Base-by-base conservation (phyloP, 30 jellyfish, hydroid and myxozoan species). In the Nemopilema nomurai region DNA sequence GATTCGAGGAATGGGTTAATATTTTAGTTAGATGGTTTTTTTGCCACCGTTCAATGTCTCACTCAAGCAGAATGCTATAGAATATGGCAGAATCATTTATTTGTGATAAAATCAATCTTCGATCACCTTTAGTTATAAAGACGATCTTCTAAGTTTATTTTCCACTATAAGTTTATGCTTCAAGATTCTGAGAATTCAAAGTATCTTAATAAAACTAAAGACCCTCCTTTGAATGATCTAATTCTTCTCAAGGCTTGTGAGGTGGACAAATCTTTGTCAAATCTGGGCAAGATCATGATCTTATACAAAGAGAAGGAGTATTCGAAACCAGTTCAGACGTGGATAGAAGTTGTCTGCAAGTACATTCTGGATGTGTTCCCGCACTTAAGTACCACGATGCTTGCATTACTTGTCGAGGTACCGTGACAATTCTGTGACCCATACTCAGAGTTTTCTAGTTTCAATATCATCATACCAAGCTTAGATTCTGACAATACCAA, bases 261-360 rank as follows among this genome's bases (percentile, higher is more conserved):
- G 31, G 69, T 79, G 21, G 92, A 90, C 89, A 77, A 84, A 32
- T 86, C 96, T 19, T 77, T 95, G 30, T 66, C 87, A 27, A 96
- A 95, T 69, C 92, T 95, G 7, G 97, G 97, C 53, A 79, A 80
- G 41, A 74, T 95, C 72, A 90, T 95, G 94, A 63, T 67, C n/a
- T 73, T 95, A 86, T 95, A 95, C 87, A 80, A 76, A 52, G 97
- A 90, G 70, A 77, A 74, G 23, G 99, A 95, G 57, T 95, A 95
- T 63, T 95, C 99, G 0, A 95, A 95, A 53, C 82, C 98, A 23
- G 97, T 90, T 29, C 96, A 86, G 28, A 73, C 92, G 19, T 95
- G 99, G 99, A 95, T 95, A 32, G 99, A 95, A 87, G 97, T 90
- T 52, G 99, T 95, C 24, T 95, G 99, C 84, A 95, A 95, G 76